These are phyloP conservation scores for zebrafish (Danio rerio) DNA, from an alignment of 2,113 vertebrate species.

Conservation along the genomic window GRCz12tu NC_133176.1:32282001-32282500, in stretches of 20 bases:
- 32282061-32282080: neutral
- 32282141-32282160: slow-evolving; percentile 97
- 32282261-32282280: neutral
- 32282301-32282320: slow-evolving; percentile 86
- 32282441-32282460: too few species aligned
- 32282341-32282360: slow-evolving; percentile 96
- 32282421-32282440: too few species aligned
- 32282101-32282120: slow-evolving; percentile 95
- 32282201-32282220: slow-evolving; percentile 75
- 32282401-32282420: neutral
- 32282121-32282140: slow-evolving; percentile 99
- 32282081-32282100: neutral
- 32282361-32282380: slow-evolving; percentile 95
- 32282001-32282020: neutral
- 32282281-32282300: neutral
- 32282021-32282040: neutral
- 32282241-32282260: neutral
- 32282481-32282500: too few species aligned
- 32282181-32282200: slow-evolving; percentile 89
- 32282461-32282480: too few species aligned
- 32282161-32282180: slow-evolving; percentile 95
- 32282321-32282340: slow-evolving; percentile 86
- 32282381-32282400: slow-evolving; percentile 84
- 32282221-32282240: neutral
- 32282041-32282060: neutral